phyloP scores from a whole-genome alignment of 2,113 vertebrate species.

The Myrmecophaga tridactyla region DNA sequence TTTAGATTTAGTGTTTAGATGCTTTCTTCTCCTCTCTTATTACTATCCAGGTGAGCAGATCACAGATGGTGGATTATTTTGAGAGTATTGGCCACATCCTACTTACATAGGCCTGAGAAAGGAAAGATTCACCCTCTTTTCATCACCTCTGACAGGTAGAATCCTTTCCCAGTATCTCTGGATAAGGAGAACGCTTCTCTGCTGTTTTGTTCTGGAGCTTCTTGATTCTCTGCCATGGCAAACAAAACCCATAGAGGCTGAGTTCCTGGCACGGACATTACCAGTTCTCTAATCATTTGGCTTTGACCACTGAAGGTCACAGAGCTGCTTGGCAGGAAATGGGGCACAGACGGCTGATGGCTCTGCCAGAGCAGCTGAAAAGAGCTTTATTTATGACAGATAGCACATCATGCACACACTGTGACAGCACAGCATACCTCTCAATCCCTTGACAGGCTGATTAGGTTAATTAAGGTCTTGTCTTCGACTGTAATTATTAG shows the following conservation, averaged over 20 bases:
- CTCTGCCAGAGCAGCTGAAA: constrained; percentile 73
- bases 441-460: constrained; percentile 74
- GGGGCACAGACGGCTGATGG: constrained; percentile 70
- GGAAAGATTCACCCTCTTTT: neutral
- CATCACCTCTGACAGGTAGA: neutral
- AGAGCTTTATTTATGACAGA: constrained; percentile 74
- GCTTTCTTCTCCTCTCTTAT: neutral
- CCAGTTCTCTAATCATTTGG: constrained; percentile 62
- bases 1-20: neutral
- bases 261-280: constrained; percentile 28
- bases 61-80: neutral
- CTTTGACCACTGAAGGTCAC: constrained; percentile 72
- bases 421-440: constrained; percentile 79
- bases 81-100: neutral
- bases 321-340: constrained; percentile 75
- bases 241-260: constrained; percentile 33
- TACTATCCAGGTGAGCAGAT: neutral
- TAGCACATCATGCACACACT: constrained; percentile 70
- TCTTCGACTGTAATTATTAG: constrained; percentile 72
- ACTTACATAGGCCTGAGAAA: neutral
- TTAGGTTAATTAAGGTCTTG: constrained; percentile 80
- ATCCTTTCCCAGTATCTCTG: neutral
- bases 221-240: neutral
- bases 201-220: neutral
- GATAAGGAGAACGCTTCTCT: neutral